Evolutionary conservation across 2,888 invertebrate genomes (phyloP).

Genomic region (Acronicta aceris): DNA sequence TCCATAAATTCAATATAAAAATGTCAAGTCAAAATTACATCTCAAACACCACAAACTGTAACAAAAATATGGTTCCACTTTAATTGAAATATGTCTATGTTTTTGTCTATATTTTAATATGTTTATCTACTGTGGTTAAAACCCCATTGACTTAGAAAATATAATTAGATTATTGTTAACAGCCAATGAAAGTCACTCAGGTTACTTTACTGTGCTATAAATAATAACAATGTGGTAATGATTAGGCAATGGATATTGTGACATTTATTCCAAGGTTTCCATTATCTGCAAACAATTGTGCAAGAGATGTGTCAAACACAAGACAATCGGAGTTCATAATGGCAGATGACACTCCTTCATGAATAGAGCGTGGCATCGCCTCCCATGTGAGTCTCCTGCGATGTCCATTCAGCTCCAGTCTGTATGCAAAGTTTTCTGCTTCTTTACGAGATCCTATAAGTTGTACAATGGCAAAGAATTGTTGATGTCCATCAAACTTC

Average conservation of each 20-base stretch:
- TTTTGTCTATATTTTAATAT: conserved; percentile 33
- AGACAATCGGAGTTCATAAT: conserved; percentile 99
- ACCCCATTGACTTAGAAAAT: conserved; percentile 65
- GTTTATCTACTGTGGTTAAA: conserved; percentile 37
- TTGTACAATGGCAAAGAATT: conserved; percentile 99
- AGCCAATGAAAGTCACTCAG: conserved; percentile 64
- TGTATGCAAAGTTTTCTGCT: conserved; percentile 99
- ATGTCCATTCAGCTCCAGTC: conserved; percentile 98
- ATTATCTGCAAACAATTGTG: conserved; percentile 99
- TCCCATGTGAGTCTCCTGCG: conserved; percentile 99
- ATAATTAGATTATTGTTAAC: conserved; percentile 64
- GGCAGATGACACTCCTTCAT: conserved; percentile 99
- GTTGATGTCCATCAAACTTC: conserved; percentile 98
- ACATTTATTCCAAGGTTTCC: conserved; percentile 99
- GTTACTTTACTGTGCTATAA: conserved; percentile 42
- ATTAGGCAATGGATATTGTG: conserved; percentile 97
- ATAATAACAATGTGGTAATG: conserved; percentile 61
- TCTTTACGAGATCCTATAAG: conserved; percentile 99
- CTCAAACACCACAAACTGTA: conserved; percentile 63
- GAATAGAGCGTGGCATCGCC: conserved; percentile 99
- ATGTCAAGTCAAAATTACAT: conserved; percentile 63
- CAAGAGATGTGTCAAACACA: conserved; percentile 99
- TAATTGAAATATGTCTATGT: conserved; percentile 49
- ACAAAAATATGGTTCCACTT: conserved; percentile 62
- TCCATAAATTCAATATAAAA: conserved; percentile 61